These are phyloP conservation scores for Selenia dentaria DNA, from an alignment of 2,888 invertebrate species.

Conservation along the genomic window DNA sequence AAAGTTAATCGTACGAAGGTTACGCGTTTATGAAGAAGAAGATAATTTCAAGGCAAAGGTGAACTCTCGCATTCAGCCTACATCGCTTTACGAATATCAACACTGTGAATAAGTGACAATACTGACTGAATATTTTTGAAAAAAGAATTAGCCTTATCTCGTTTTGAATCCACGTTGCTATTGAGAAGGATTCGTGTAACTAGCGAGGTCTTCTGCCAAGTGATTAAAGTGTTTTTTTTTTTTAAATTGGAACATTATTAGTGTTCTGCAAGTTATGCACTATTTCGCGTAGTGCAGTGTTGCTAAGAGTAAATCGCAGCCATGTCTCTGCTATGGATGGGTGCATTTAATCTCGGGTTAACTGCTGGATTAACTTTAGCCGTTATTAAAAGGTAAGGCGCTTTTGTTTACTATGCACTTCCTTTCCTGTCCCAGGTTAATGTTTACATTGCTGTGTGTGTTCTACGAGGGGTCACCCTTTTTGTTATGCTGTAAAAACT, in stretches of 20 bases:
- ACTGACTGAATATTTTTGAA: too few species aligned
- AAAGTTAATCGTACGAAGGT: too few species aligned
- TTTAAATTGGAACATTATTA: neutral
- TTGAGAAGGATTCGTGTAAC: too few species aligned
- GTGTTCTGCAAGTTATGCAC: slow-evolving; percentile 2
- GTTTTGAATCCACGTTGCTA: too few species aligned
- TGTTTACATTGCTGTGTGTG: slow-evolving; percentile 21
- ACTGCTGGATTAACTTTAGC: slow-evolving; percentile 86
- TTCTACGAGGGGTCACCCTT: slow-evolving; percentile 4
- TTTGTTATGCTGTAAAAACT: neutral
- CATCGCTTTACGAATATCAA: too few species aligned
- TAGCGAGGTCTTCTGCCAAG: too few species aligned
- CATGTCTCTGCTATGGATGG: slow-evolving; percentile 87
- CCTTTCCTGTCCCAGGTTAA: slow-evolving; percentile 10
- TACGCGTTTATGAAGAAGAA: too few species aligned
- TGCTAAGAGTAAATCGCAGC: slow-evolving; percentile 43
- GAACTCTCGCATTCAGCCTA: too few species aligned
- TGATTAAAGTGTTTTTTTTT: too few species aligned
- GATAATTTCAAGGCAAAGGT: too few species aligned
- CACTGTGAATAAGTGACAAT: too few species aligned
- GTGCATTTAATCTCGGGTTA: slow-evolving; percentile 85
- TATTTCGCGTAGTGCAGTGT: slow-evolving; percentile 13
- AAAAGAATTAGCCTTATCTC: too few species aligned
- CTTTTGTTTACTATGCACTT: slow-evolving; percentile 6
- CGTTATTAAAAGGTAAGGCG: slow-evolving; percentile 84